phyloP scores from a whole-genome alignment of 2,113 vertebrate species.

The Gnathonemus echidnorhynchus region DNA sequence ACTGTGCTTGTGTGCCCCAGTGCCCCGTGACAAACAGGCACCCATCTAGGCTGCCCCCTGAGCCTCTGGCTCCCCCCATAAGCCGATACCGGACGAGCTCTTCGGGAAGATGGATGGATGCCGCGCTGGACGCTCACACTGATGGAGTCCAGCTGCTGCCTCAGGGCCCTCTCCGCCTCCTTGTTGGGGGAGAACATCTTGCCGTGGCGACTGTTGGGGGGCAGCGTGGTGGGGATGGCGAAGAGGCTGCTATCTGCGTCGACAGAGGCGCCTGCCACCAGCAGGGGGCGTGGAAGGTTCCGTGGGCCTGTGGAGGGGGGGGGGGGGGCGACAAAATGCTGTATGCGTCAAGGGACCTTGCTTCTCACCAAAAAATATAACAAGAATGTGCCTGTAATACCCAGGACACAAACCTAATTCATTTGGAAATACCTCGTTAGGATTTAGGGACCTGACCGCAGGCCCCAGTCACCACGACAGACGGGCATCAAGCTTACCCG shows the following conservation, averaged over 20 bases:
- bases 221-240: conserved; percentile 86
- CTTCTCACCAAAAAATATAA: not conserved
- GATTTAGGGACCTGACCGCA: not conserved
- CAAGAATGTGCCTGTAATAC: not conserved
- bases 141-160: conserved; percentile 89
- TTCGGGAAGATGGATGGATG: not conserved
- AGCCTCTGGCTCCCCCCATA: not conserved
- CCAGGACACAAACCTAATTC: not conserved
- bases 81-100: not conserved
- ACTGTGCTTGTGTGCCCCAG: not conserved
- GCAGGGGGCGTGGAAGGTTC: conserved; percentile 74
- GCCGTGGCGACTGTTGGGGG: conserved; percentile 86
- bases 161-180: conserved; percentile 81
- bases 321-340: too few relatives aligned
- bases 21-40: not conserved
- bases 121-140: conserved; percentile 65
- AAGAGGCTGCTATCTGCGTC: conserved; percentile 82
- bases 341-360: too few relatives aligned
- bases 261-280: conserved; percentile 63
- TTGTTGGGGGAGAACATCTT: conserved; percentile 88
- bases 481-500: conserved; percentile 51
- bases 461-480: not conserved
- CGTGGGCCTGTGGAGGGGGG: conserved; percentile 73
- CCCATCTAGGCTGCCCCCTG: not conserved
- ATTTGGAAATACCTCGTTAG: not conserved